Percentiles rank a stretch among this genome's conserved stretches.
Conservation (phyloP, 2,113 vertebrate species). For the Carassius auratus region DNA sequence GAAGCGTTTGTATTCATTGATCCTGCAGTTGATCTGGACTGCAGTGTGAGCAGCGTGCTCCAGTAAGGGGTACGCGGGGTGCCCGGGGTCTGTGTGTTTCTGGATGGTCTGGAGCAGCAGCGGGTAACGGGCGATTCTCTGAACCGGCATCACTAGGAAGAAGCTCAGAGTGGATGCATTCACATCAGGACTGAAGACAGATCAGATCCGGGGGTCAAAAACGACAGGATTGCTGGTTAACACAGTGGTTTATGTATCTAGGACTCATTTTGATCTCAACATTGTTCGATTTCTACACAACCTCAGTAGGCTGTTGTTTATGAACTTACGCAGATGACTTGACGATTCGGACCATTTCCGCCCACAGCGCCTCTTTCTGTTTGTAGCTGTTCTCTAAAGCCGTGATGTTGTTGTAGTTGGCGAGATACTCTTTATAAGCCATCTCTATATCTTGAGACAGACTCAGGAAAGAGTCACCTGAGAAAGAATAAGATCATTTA, state of each 20-base stretch:
- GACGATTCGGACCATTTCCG: conserved; percentile 78
- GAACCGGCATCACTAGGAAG: conserved; percentile 92
- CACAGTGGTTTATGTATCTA: not conserved
- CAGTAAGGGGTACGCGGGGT: conserved; percentile 74
- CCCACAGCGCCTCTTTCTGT: conserved; percentile 83
- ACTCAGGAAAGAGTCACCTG: conserved; percentile 86
- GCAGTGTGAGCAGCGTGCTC: conserved; percentile 77
- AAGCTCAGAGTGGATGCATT: conserved; percentile 87
- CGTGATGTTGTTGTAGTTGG: conserved; percentile 82
- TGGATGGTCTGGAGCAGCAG: conserved; percentile 91
- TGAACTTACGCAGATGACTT: conserved; percentile 82
- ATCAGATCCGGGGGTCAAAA: not conserved
- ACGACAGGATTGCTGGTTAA: not conserved
- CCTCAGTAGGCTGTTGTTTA: not conserved
- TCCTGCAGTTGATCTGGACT: conserved; percentile 85
- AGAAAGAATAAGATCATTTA: not conserved
- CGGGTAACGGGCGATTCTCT: conserved; percentile 91
- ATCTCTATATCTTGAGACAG: conserved; percentile 86
- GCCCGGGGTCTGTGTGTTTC: conserved; percentile 79
- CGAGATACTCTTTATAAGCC: conserved; percentile 87
- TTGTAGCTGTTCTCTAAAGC: conserved; percentile 83
- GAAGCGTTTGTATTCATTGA: conserved; percentile 95
- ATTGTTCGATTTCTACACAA: not conserved
- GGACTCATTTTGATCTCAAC: not conserved
- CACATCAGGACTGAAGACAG: conserved; percentile 79